Evolutionary conservation across 2,797 vertebrate species (phyloP).

Genomic region (Sebastes trivittatus): DNA sequence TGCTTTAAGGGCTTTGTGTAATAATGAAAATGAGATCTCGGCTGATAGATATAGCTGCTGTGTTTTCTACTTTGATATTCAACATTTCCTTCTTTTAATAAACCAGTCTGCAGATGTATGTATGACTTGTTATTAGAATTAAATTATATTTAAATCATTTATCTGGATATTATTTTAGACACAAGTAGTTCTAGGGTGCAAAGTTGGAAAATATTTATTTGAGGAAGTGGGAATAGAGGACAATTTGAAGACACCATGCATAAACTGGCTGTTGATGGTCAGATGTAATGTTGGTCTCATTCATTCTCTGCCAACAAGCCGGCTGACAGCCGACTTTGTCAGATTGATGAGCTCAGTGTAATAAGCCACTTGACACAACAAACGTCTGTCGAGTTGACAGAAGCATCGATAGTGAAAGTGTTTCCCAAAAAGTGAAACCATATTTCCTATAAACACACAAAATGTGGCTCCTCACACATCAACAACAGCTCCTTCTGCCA

Average conservation of each 20-base stretch:
- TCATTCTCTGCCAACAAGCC: not conserved
- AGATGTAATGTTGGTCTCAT: not conserved
- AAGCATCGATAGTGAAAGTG: not conserved
- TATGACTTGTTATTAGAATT: not conserved
- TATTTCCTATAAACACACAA: not conserved
- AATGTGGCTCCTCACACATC: conserved; percentile 7
- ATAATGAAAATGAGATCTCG: not conserved
- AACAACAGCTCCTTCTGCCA: conserved; percentile 26
- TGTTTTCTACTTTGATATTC: not conserved
- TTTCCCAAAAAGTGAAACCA: not conserved
- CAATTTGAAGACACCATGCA: not conserved
- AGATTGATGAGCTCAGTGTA: not conserved
- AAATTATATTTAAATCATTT: not conserved
- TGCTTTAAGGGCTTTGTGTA: not conserved
- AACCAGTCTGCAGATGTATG: not conserved
- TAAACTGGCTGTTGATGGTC: not conserved
- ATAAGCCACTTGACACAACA: not conserved
- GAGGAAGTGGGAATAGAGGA: not conserved
- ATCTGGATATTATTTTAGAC: not conserved
- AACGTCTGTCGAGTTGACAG: not conserved
- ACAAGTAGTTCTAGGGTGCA: accelerated
- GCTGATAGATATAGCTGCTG: not conserved
- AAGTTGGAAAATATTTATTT: not conserved
- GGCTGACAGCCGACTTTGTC: not conserved
- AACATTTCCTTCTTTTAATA: not conserved